Base-by-base conservation (phyloP, 1,140 invertebrate genomes). In the Trinorchestia longiramus region DNA sequence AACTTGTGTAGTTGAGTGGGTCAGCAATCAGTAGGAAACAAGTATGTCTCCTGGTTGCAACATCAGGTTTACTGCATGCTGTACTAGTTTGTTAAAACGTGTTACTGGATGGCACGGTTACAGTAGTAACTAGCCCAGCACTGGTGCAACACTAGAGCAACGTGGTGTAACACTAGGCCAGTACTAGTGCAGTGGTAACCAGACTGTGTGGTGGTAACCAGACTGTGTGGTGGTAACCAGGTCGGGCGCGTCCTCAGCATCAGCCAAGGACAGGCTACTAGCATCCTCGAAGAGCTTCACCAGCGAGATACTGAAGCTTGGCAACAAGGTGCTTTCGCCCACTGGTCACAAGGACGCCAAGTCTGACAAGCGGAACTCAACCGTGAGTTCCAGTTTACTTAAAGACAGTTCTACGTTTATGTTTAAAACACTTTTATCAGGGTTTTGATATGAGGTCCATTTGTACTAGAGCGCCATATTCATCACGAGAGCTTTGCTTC, bases 281-380 rank as follows among this genome's bases (percentile, higher is more conserved):
- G 98, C 98, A 3, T 98, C 98, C 96, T 98, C 98, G 6, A 98
- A 98, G 97, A 98, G 97, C 97, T 98, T 98, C 96, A 97, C 96
- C 0, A 96, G 95, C 41, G 97, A 97, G 90, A 96, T 97, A 40
- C 95, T 97, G 40, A 97, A 97, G 95, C 97, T 99, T n/a, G 98
- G 98, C 44, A 96, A 87, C 43, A 98, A 98, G 97, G 98, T 98
- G 97, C 97, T 98, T 15, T 98, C 98, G 0, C 98, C 98, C 0
- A 98, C 98, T 0, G 98, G 98, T 97, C 98, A 98, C 97, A 98
- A 98, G 97, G 97, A 97, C 47, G 95, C 95, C 53, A 97, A 96
- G 95, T 97, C 97, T 53, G 96, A 97, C 43, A 97, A 95, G 40
- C 94, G 96, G 62, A 97, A 97, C 91, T 97, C 97, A 15, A 97